Conservation (phyloP, 35 echinoderm and acorn worm species). For the Strongylocentrotus purpuratus region DNA sequence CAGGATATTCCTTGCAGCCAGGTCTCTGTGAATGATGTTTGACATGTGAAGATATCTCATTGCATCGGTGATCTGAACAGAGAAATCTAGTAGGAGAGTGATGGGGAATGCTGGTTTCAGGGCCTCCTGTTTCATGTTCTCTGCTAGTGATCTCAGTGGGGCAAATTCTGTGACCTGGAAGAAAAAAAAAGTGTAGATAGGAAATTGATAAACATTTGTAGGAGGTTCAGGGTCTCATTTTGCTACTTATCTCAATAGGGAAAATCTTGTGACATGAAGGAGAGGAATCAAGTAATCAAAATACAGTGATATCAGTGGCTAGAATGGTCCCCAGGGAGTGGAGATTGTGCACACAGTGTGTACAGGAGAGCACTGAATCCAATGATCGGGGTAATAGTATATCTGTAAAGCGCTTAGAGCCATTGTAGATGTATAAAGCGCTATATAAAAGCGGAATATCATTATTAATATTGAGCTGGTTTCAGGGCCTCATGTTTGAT, state of each 20-base stretch:
- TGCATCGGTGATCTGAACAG: slow-evolving; percentile 80
- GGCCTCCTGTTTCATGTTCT: slow-evolving; percentile 90
- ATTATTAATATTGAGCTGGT: not conserved
- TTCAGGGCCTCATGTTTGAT: not conserved
- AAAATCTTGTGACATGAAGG: no score
- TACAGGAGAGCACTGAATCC: no score
- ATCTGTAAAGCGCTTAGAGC: no score
- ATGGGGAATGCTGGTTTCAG: slow-evolving; percentile 87
- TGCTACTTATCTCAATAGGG: no score
- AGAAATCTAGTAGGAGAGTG: slow-evolving; percentile 81
- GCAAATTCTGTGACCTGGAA: slow-evolving; percentile 97
- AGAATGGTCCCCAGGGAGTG: no score
- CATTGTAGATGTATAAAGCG: no score
- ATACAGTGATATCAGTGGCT: no score
- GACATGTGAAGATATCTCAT: slow-evolving; percentile 89
- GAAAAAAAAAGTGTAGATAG: not conserved
- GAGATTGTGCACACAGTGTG: no score
- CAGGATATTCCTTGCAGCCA: slow-evolving; percentile 94
- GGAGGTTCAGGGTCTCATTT: no score
- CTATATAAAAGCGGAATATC: no score
- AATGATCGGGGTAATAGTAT: no score
- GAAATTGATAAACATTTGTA: not conserved
- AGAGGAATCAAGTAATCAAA: no score
- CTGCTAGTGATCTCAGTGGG: slow-evolving; percentile 84
- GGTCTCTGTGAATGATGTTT: slow-evolving; percentile 96